These are phyloP conservation scores for Dryas iulia DNA, from an alignment of 1,140 invertebrate species.

Conservation along the genomic window DNA sequence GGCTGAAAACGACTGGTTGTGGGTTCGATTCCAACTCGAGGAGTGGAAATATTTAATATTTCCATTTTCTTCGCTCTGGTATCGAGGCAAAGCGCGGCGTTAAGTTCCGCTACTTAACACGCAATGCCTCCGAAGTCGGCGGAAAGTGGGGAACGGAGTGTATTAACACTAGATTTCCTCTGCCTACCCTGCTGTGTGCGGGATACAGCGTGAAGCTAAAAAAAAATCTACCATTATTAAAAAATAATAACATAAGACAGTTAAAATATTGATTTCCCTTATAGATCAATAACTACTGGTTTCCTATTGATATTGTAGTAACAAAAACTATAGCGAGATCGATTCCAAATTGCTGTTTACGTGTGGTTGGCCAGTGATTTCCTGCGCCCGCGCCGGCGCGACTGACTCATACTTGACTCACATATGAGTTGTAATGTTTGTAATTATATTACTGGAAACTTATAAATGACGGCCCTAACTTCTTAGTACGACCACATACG, in stretches of 20 bases:
- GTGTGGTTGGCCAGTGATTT: constrained; percentile 64
- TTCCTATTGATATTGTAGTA: constrained; percentile 44
- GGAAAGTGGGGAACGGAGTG: too few species aligned
- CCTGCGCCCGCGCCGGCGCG: constrained; percentile 51
- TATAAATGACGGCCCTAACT: constrained; percentile 48
- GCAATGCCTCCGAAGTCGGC: too few species aligned
- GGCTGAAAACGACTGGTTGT: too few species aligned
- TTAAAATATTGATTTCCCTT: neutral
- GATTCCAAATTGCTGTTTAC: constrained; percentile 70
- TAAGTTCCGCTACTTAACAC: too few species aligned
- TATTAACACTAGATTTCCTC: too few species aligned
- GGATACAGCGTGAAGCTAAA: too few species aligned
- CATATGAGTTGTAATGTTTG: constrained; percentile 41
- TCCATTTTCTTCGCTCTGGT: too few species aligned
- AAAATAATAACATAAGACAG: neutral
- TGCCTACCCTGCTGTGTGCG: too few species aligned
- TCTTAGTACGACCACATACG: constrained; percentile 44
- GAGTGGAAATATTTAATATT: too few species aligned
- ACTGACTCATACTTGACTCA: constrained; percentile 59
- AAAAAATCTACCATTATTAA: neutral
- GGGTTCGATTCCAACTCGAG: too few species aligned
- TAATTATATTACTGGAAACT: constrained; percentile 65
- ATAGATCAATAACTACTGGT: constrained; percentile 10
- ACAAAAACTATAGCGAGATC: constrained; percentile 63
- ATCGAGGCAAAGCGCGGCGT: too few species aligned